Conservation (phyloP, 1,140 invertebrate species). For the Acyrthosiphon pisum region DNA sequence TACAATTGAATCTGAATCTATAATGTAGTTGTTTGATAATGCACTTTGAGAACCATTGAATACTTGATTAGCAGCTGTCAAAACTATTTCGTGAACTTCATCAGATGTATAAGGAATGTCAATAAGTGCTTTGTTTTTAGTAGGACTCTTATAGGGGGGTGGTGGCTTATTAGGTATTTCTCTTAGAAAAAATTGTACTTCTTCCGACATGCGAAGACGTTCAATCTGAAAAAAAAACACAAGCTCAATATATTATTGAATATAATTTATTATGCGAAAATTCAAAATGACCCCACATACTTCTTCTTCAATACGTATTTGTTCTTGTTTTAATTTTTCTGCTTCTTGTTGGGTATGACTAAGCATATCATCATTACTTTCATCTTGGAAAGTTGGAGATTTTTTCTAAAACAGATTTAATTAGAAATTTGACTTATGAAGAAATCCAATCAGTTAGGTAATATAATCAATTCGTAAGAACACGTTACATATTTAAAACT, state of each 20-base stretch:
- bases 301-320: constrained; percentile 43
- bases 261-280: not conserved
- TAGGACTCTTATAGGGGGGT: constrained; percentile 38
- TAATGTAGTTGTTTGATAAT: not conserved
- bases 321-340: constrained; percentile 49
- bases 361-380: not conserved
- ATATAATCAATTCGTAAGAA: not conserved
- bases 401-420: not conserved
- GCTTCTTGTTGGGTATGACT: constrained; percentile 34
- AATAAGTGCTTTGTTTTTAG: not conserved
- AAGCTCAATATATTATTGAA: not conserved
- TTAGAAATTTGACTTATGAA: not conserved
- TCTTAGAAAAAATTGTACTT: not conserved
- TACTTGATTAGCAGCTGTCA: not conserved
- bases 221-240: constrained; percentile 44
- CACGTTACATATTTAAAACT: not conserved
- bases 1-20: not conserved
- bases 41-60: not conserved
- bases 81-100: not conserved
- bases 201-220: not conserved
- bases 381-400: not conserved
- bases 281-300: not conserved
- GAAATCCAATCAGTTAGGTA: not conserved
- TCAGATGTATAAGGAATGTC: not conserved
- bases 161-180: constrained; percentile 50